Evolutionary conservation across 2,113 vertebrate genomes (phyloP).

Genomic region (Poeciliopsis retropinna): DNA sequence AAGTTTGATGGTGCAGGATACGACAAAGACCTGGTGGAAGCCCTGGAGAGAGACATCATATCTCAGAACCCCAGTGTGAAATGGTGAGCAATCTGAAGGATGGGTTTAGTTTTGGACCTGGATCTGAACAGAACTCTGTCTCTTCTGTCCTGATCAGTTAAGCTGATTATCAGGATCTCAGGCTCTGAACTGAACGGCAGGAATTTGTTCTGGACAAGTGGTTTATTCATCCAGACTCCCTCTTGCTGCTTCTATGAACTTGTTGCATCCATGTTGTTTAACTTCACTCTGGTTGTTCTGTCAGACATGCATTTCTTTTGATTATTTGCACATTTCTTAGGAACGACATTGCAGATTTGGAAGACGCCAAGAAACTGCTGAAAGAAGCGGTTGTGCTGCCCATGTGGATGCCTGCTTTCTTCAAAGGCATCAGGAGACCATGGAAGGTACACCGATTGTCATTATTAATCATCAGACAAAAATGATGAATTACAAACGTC

Average conservation of each 20-base stretch:
- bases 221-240: neutral
- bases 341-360: conserved; percentile 96
- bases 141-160: neutral
- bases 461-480: neutral
- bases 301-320: neutral
- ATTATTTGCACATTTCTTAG: conserved; percentile 63
- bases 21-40: conserved; percentile 95
- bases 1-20: conserved; percentile 93
- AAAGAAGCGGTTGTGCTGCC: conserved; percentile 97
- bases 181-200: neutral
- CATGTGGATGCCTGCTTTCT: conserved; percentile 99
- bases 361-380: conserved; percentile 94
- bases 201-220: neutral
- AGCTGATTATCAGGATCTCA: neutral
- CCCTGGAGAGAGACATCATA: conserved; percentile 97
- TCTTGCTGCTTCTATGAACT: neutral
- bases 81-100: conserved; percentile 78
- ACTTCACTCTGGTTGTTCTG: neutral
- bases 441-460: conserved; percentile 85
- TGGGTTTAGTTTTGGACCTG: neutral
- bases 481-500: no score
- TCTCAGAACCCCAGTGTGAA: conserved; percentile 96
- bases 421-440: conserved; percentile 95
- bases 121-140: neutral
- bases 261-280: neutral